Percentiles rank a stretch among this genome's conserved stretches.
phyloP scores from a whole-genome alignment of 2,888 invertebrate genomes.

The Cryptocephalus primarius region DNA sequence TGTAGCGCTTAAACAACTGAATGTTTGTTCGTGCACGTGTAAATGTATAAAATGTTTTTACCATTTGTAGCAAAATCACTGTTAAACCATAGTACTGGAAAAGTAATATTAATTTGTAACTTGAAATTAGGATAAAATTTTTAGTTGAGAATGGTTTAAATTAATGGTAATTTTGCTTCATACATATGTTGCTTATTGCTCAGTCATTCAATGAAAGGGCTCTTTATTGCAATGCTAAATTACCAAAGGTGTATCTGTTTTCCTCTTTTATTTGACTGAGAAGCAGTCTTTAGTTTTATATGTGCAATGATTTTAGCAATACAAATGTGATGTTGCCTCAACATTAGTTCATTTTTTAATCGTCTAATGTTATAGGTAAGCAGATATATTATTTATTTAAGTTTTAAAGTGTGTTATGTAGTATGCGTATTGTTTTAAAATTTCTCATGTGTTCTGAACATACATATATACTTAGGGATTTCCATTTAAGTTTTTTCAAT shows the following conservation, averaged over 20 bases:
- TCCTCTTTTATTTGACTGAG: conserved; percentile 16
- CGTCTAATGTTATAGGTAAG: conserved; percentile 6
- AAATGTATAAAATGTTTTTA: too few relatives aligned
- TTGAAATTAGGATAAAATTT: too few relatives aligned
- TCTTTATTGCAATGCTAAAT: conserved; percentile 26
- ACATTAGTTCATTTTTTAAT: conserved; percentile 6
- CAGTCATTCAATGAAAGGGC: conserved; percentile 20
- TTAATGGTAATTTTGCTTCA: conserved; percentile 3
- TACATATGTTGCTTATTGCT: conserved; percentile 8
- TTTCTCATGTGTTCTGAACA: conserved; percentile 8
- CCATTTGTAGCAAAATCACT: too few relatives aligned
- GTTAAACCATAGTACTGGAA: too few relatives aligned
- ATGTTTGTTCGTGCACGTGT: too few relatives aligned
- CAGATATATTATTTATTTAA: conserved; percentile 15
- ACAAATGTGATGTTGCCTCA: conserved; percentile 25
- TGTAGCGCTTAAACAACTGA: too few relatives aligned
- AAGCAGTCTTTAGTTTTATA: conserved; percentile 15
- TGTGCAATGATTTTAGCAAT: conserved; percentile 30
- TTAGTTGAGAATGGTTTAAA: not conserved
- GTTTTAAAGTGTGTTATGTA: conserved; percentile 5
- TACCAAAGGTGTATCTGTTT: conserved; percentile 26
- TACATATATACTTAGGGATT: not conserved
- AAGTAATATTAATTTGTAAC: too few relatives aligned
- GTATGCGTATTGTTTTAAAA: conserved; percentile 7
- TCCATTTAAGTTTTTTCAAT: not conserved